Evolutionary conservation across 2,888 invertebrate genomes (phyloP).

Genomic region (Phania funesta): DNA sequence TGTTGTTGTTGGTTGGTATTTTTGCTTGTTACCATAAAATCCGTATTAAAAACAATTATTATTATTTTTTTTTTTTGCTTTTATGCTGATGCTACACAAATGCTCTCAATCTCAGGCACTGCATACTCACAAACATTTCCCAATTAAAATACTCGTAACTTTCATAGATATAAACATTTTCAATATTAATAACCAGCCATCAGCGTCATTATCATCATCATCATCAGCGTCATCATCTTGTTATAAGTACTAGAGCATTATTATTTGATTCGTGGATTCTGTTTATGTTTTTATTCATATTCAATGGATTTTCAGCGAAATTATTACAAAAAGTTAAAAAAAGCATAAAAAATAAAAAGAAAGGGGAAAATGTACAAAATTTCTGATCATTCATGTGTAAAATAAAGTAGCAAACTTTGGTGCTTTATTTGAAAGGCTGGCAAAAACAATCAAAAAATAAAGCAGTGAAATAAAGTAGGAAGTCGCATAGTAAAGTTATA

Average conservation of each 20-base stretch:
- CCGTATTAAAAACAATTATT: slow-evolving; percentile 64
- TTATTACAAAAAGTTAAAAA: slow-evolving; percentile 1
- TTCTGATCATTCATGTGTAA: slow-evolving; percentile 61
- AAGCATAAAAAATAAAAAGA: slow-evolving; percentile 16
- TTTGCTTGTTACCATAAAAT: slow-evolving; percentile 42
- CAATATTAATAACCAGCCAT: slow-evolving; percentile 38
- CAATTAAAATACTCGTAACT: slow-evolving; percentile 43
- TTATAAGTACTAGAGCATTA: slow-evolving; percentile 19
- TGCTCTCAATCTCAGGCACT: slow-evolving; percentile 2
- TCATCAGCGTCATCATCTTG: slow-evolving; percentile 13
- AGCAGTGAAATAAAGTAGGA: not conserved
- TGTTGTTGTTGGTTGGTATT: not conserved
- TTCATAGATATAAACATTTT: slow-evolving; percentile 14
- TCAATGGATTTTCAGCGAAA: slow-evolving; percentile 34
- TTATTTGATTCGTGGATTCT: slow-evolving; percentile 22
- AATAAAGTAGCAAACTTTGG: slow-evolving; percentile 62
- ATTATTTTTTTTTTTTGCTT: too few relatives aligned
- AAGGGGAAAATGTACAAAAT: slow-evolving; percentile 30
- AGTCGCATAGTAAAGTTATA: not conserved
- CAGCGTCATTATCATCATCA: not conserved
- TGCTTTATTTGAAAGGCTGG: slow-evolving; percentile 31
- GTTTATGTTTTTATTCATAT: slow-evolving; percentile 37
- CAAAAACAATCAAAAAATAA: not conserved
- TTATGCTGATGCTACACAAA: slow-evolving; percentile 58
- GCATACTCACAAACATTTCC: not conserved